A percentile compares a stretch with the other conserved stretches of the same genome.
Conservation (phyloP, 2,113 vertebrate genomes). For the Phrynosoma platyrhinos region DNA sequence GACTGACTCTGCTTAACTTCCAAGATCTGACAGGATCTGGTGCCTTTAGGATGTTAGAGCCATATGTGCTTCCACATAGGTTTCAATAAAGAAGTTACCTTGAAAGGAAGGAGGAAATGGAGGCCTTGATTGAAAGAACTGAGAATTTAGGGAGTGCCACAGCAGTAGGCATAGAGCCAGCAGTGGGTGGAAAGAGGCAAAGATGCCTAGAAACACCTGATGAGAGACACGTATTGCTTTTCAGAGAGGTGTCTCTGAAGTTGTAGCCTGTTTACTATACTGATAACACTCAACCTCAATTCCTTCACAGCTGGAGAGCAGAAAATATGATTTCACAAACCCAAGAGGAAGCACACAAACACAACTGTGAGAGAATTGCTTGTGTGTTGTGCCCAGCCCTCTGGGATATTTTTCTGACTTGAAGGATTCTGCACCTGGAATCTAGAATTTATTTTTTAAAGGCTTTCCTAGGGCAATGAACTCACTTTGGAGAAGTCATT, state of each 20-base stretch:
- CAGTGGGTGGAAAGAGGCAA: background rate
- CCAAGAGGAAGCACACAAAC: background rate
- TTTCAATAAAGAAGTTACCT: background rate
- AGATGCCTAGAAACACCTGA: background rate
- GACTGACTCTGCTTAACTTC: too few species aligned
- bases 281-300: background rate
- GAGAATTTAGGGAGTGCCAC: background rate
- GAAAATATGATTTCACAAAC: background rate
- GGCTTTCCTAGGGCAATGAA: background rate
- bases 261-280: background rate
- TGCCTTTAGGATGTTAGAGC: too few species aligned
- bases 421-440: background rate
- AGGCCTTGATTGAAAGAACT: background rate
- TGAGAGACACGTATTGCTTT: background rate
- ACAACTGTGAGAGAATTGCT: background rate
- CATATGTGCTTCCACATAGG: too few species aligned
- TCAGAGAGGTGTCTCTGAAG: too few species aligned
- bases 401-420: background rate
- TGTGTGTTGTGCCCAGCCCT: background rate
- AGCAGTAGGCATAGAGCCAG: background rate
- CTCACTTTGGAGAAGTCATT: background rate
- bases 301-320: background rate
- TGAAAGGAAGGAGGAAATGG: background rate
- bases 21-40: too few species aligned
- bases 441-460: background rate